phyloP scores from a whole-genome alignment of 2,113 vertebrate species.

The Dicerorhinus sumatrensis region DNA sequence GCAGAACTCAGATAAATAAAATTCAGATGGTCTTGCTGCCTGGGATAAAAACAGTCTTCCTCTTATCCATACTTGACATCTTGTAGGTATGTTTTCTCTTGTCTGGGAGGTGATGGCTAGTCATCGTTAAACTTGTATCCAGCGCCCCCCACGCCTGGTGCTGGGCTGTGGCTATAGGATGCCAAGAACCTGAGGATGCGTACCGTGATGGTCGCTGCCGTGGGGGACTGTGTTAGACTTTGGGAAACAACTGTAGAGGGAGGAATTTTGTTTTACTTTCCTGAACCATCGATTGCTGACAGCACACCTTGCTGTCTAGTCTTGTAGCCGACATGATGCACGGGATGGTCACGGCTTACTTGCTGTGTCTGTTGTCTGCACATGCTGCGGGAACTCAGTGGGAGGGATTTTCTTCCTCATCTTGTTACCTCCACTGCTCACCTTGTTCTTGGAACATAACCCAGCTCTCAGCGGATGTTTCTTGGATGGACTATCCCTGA shows the following conservation, averaged over 20 bases:
- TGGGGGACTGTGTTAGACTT: no score
- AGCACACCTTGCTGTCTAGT: fast-evolving
- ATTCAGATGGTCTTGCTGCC: background rate
- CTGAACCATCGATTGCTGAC: fast-evolving
- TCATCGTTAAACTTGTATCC: fast-evolving
- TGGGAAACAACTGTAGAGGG: background rate
- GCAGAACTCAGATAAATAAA: background rate
- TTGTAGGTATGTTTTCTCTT: background rate
- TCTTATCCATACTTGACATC: background rate
- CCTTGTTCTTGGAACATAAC: background rate
- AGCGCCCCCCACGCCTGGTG: background rate
- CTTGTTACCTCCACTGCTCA: background rate
- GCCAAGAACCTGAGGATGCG: fast-evolving
- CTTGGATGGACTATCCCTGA: background rate
- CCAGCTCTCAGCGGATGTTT: background rate
- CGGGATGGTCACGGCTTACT: fast-evolving
- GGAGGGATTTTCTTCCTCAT: background rate
- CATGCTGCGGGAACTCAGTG: fast-evolving
- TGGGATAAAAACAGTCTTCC: background rate
- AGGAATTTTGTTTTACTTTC: background rate
- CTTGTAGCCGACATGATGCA: fast-evolving
- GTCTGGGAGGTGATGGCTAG: background rate
- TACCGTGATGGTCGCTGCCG: fast-evolving
- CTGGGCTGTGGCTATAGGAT: no score
- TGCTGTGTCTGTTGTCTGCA: background rate